Conservation (phyloP, 2,797 vertebrate species). For the Mycteria americana region DNA sequence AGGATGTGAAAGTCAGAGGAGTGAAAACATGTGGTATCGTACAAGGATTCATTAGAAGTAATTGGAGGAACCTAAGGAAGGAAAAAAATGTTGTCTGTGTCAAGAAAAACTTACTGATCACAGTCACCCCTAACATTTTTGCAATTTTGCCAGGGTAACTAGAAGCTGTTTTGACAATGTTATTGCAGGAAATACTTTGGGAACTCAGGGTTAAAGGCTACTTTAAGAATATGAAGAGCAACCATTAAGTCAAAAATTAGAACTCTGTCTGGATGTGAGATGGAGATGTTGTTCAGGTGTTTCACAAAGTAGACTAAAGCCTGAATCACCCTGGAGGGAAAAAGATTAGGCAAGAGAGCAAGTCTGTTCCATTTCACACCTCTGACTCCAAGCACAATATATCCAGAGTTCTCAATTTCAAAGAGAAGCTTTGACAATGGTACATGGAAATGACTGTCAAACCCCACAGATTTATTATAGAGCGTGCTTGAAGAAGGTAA, state of each 20-base stretch:
- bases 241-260: not conserved
- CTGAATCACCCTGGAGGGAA: not conserved
- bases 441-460: not conserved
- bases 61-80: constrained; percentile 4
- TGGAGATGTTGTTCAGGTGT: not conserved
- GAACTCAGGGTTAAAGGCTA: not conserved
- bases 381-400: not conserved
- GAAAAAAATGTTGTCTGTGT: not conserved
- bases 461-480: not conserved
- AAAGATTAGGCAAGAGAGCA: not conserved
- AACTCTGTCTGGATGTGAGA: not conserved
- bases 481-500: not conserved
- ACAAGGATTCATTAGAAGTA: constrained; percentile 35
- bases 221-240: not conserved
- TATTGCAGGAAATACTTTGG: constrained; percentile 16
- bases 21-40: not conserved
- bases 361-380: not conserved
- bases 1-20: not conserved
- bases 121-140: not conserved
- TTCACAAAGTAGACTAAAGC: not conserved
- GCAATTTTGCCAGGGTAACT: constrained; percentile 12
- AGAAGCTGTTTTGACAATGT: constrained; percentile 4
- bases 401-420: not conserved
- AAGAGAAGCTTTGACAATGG: not conserved
- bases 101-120: not conserved